Base-by-base conservation (phyloP, 2,888 invertebrate genomes). In the Anthophora plumipes region DNA sequence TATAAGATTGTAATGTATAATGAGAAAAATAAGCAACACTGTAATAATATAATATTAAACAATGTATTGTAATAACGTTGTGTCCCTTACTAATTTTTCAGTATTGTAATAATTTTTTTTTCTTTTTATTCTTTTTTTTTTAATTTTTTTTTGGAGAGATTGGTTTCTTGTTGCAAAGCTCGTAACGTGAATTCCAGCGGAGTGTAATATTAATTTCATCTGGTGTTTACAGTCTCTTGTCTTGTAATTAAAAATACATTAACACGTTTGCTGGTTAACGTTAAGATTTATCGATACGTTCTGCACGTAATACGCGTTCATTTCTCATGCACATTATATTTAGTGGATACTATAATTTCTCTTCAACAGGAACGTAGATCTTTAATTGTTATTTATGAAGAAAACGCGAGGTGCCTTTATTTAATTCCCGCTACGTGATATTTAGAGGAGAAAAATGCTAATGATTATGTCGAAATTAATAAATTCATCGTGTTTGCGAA, bases 221-320 rank as follows among this genome's bases (percentile, higher is more conserved):
- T 4, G 11, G 5, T 37, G 3, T 52, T 52, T 22, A 12, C 5
- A 12, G 17, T 11, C 39, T 52, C 37, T n/a, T 22, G 37, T 7
- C 52, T 39, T 17, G 66, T 22, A 66, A 66, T 66, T 66, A 66
- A 66, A 66, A 52, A 52, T 41, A 12, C 66, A 66, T 66, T 39
- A 66, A 52, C 66, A 66, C 52, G 52, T 66, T 52, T 11, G 50
- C 66, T 52, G 52, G 52, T 52, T 66, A 66, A 66, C 46, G 57
- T 8, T 39, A 17, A 63, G 39, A 59, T 67, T 22, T 64, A 57
- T 54, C n/a, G 72, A 59, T 52, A 67, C 37, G 37, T 74, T 48
- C 20, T n/a, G 43, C 55, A n/a, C 52, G 55, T 54, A 63, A 80
- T 48, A 59, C 37, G 48, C 37, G 39, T 52, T 39, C 66, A 66